A percentile compares a stretch with the other conserved stretches of the same genome.
Evolutionary conservation across 2,113 vertebrate genomes (phyloP).

Genomic region (Pao palembangensis): DNA sequence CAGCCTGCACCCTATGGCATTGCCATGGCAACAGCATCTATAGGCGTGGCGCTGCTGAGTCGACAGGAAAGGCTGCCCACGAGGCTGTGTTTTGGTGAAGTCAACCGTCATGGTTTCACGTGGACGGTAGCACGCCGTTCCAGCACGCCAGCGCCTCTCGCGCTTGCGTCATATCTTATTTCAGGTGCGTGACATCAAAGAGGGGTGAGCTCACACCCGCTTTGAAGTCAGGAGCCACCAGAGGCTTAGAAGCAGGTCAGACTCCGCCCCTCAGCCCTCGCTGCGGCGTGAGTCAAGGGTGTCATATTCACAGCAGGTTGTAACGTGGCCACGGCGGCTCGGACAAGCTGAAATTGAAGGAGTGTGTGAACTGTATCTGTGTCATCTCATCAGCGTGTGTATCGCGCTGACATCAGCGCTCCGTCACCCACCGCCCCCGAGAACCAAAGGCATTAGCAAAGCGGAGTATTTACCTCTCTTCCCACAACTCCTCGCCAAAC

Average conservation of each 20-base stretch:
- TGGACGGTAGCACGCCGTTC: too few relatives aligned
- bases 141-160: too few relatives aligned
- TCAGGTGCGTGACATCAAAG: background rate
- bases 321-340: conserved; percentile 15
- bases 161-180: background rate
- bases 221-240: too few relatives aligned
- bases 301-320: too few relatives aligned
- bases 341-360: conserved; percentile 37
- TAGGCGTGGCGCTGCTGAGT: conserved; percentile 61
- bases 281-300: too few relatives aligned
- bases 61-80: conserved; percentile 26
- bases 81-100: too few relatives aligned
- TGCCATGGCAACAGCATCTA: conserved; percentile 61
- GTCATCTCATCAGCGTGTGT: conserved; percentile 39
- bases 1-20: conserved; percentile 47
- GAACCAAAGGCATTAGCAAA: conserved; percentile 4
- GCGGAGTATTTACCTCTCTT: conserved; percentile 2
- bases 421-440: conserved; percentile 17
- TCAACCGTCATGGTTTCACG: too few relatives aligned
- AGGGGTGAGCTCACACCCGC: too few relatives aligned
- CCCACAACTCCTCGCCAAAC: too few relatives aligned
- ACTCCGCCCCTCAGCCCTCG: too few relatives aligned
- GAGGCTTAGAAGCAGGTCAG: too few relatives aligned
- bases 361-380: conserved; percentile 49
- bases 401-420: conserved; percentile 8